A percentile compares a stretch with the other conserved stretches of the same genome.
phyloP scores from a whole-genome alignment of 2,797 vertebrate genomes.

The Ispidina picta region DNA sequence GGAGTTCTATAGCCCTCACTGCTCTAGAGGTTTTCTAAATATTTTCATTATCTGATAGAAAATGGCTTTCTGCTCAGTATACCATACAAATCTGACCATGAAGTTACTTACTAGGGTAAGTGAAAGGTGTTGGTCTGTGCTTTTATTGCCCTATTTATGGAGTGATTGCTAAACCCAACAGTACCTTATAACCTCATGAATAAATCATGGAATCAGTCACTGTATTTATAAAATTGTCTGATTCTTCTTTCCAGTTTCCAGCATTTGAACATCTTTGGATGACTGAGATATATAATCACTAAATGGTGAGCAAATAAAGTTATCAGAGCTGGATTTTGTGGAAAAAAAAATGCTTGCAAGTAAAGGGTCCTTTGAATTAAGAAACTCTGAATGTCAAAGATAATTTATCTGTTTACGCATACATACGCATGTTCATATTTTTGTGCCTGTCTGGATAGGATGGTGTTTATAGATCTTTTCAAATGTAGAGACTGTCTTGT shows the following conservation, averaged over 20 bases:
- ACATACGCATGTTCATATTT: rapidly evolving
- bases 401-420: background rate
- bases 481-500: background rate
- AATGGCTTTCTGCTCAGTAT: slow-evolving; percentile 80
- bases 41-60: slow-evolving; percentile 74
- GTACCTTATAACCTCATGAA: slow-evolving; percentile 72
- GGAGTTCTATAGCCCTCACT: slow-evolving; percentile 65
- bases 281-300: slow-evolving; percentile 44
- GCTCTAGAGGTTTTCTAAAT: slow-evolving; percentile 70
- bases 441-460: background rate
- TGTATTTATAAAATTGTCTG: slow-evolving; percentile 62
- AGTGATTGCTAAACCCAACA: slow-evolving; percentile 71
- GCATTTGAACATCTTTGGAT: slow-evolving; percentile 57
- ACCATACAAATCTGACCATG: slow-evolving; percentile 77
- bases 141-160: slow-evolving; percentile 80
- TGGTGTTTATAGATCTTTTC: background rate
- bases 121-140: slow-evolving; percentile 79
- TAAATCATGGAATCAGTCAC: slow-evolving; percentile 70
- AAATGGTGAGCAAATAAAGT: slow-evolving; percentile 8
- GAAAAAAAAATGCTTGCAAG: background rate
- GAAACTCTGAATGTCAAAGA: background rate
- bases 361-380: background rate
- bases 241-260: slow-evolving; percentile 53
- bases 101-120: slow-evolving; percentile 73
- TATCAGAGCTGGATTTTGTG: background rate